A percentile compares a stretch with the other conserved stretches of the same genome.
Conservation (phyloP, 2,888 invertebrate species). For the Phrixothrix hirtus region DNA sequence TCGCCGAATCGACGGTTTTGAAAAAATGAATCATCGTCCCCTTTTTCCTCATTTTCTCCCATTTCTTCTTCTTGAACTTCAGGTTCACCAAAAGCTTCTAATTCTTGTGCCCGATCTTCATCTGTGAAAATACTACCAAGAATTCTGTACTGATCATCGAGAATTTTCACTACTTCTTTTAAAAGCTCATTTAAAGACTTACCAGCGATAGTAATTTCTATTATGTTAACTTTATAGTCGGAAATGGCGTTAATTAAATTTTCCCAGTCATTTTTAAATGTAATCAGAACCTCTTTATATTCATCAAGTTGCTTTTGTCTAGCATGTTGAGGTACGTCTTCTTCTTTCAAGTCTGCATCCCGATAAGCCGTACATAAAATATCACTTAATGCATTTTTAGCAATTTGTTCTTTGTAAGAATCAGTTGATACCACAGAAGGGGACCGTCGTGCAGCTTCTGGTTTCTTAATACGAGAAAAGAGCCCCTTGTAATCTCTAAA, state of each 20-base stretch:
- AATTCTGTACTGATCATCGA: constrained; percentile 52
- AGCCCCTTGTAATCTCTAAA: constrained; percentile 45
- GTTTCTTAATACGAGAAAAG: constrained; percentile 42
- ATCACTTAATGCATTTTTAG: constrained; percentile 33
- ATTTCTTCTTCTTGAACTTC: constrained; percentile 51
- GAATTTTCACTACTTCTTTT: constrained; percentile 42
- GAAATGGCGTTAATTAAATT: constrained; percentile 40
- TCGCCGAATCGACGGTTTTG: constrained; percentile 59
- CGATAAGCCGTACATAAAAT: constrained; percentile 19
- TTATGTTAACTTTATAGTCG: constrained; percentile 33
- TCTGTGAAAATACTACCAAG: constrained; percentile 56
- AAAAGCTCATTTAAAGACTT: constrained; percentile 44
- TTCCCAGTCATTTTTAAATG: constrained; percentile 37
- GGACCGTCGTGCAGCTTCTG: constrained; percentile 43
- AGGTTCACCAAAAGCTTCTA: constrained; percentile 55
- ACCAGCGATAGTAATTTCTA: constrained; percentile 42
- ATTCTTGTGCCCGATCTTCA: constrained; percentile 57
- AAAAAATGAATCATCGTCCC: constrained; percentile 35
- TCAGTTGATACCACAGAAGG: constrained; percentile 33
- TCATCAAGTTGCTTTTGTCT: constrained; percentile 1
- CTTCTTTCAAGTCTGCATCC: background rate
- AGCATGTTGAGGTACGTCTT: background rate
- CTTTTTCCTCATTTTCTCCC: constrained; percentile 42
- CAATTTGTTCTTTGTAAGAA: constrained; percentile 30
- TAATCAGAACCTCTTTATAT: constrained; percentile 11